Evolutionary conservation across 2,888 invertebrate genomes (phyloP).

Genomic region (Eupithecia dodoneata): DNA sequence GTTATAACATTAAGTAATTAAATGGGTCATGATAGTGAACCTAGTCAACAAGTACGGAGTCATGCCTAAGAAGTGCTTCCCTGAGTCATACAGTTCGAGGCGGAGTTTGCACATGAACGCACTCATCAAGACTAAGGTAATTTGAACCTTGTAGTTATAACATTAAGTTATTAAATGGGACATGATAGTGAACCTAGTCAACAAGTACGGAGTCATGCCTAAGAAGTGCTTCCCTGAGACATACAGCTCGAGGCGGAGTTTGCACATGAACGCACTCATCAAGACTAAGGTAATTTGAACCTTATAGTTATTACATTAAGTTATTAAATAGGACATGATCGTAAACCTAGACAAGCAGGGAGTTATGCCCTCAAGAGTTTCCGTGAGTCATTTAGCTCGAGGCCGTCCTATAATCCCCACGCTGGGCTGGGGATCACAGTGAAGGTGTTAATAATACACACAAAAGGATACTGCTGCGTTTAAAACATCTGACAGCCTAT

Average conservation of each 20-base stretch:
- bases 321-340: background rate
- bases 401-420: conserved; percentile 57
- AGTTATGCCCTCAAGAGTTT: conserved; percentile 94
- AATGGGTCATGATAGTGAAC: conserved; percentile 97
- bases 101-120: conserved; percentile 90
- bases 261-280: conserved; percentile 90
- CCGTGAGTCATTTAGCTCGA: conserved; percentile 92
- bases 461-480: too few species aligned
- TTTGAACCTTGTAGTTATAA: background rate
- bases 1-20: background rate
- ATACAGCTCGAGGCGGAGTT: conserved; percentile 89
- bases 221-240: conserved; percentile 95
- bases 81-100: conserved; percentile 92
- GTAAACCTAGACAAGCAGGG: conserved; percentile 90
- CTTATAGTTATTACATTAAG: background rate
- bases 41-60: conserved; percentile 94
- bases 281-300: conserved; percentile 60
- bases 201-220: conserved; percentile 94
- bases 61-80: conserved; percentile 94
- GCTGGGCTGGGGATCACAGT: too few species aligned
- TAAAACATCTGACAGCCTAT: conserved; percentile 66
- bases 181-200: conserved; percentile 94
- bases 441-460: too few species aligned
- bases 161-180: conserved; percentile 87
- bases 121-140: conserved; percentile 83